Percentiles rank a stretch among this genome's conserved stretches.
Conservation (phyloP, 2,888 invertebrate genomes). For the Eilema griseolum region DNA sequence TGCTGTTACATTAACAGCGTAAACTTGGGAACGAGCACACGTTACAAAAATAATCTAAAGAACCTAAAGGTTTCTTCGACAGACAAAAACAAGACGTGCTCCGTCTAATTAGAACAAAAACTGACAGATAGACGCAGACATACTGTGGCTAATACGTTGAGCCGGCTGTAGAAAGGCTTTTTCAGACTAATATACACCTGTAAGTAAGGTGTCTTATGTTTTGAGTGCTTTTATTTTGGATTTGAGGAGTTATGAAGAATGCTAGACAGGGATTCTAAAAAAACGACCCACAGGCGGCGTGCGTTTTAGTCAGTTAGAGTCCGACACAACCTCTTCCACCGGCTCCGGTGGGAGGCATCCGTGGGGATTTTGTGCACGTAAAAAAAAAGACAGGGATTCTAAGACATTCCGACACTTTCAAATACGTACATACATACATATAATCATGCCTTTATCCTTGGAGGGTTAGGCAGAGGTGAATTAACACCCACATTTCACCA, state of each 20-base stretch:
- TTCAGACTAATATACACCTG: slow-evolving; percentile 21
- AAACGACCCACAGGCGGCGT: too few species aligned
- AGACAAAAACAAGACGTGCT: slow-evolving; percentile 27
- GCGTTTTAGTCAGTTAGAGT: too few species aligned
- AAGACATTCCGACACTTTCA: too few species aligned
- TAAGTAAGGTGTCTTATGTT: background rate
- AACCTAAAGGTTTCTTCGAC: slow-evolving; percentile 33
- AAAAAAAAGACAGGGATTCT: too few species aligned
- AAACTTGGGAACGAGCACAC: background rate
- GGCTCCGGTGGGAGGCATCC: too few species aligned
- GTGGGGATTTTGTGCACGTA: too few species aligned
- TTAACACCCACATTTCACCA: too few species aligned
- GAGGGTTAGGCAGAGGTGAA: too few species aligned
- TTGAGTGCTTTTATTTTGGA: background rate
- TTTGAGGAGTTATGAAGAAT: background rate
- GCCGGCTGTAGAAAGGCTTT: slow-evolving; percentile 23
- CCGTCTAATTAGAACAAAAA: slow-evolving; percentile 64
- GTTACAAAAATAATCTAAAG: slow-evolving; percentile 12
- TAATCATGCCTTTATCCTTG: too few species aligned
- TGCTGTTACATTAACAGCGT: background rate
- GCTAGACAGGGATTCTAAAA: too few species aligned
- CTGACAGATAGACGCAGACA: slow-evolving; percentile 54
- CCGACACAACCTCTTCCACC: too few species aligned
- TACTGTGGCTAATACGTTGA: slow-evolving; percentile 51
- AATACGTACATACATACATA: too few species aligned